Evolutionary conservation across 1,140 invertebrate species (phyloP).

Genomic region (Euschistus heros): DNA sequence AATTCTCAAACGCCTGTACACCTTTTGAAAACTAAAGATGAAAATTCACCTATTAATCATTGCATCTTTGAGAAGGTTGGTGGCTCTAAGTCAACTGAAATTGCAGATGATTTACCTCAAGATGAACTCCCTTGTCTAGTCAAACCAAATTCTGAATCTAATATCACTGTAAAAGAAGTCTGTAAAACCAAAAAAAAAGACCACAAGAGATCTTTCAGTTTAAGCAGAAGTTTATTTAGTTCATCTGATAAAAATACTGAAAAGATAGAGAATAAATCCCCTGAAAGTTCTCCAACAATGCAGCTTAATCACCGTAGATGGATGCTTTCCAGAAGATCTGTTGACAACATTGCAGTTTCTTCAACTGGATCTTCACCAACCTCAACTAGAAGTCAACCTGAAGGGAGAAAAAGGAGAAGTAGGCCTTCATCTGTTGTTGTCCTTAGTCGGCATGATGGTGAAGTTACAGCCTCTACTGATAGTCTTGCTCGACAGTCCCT

Average conservation of each 20-base stretch:
- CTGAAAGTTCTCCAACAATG: conserved; percentile 17
- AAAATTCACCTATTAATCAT: conserved; percentile 20
- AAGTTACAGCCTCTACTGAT: conserved; percentile 45
- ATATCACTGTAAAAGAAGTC: not conserved
- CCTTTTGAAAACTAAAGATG: conserved; percentile 17
- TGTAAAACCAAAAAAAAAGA: conserved; percentile 19
- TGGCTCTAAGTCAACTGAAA: conserved; percentile 31
- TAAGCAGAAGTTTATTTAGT: conserved; percentile 24
- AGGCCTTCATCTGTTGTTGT: conserved; percentile 27
- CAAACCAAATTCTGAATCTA: conserved; percentile 20
- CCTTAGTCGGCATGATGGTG: conserved; percentile 13
- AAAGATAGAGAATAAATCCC: conserved; percentile 21
- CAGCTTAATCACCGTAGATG: conserved; percentile 17
- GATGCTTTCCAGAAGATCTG: conserved; percentile 27
- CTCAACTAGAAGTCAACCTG: conserved; percentile 22
- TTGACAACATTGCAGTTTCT: conserved; percentile 29
- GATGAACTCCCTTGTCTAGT: conserved; percentile 5
- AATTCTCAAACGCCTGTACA: conserved; percentile 24
- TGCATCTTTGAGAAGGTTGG: conserved; percentile 23
- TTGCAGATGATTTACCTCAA: conserved; percentile 30
- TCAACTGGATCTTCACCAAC: conserved; percentile 28
- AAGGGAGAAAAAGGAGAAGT: conserved; percentile 23
- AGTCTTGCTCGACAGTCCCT: conserved; percentile 59
- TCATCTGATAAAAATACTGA: conserved; percentile 19
- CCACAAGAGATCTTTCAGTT: conserved; percentile 28